These are phyloP conservation scores for Periophthalmus modestus DNA, from an alignment of 2,113 vertebrate genomes.

Conservation along the genomic window DNA sequence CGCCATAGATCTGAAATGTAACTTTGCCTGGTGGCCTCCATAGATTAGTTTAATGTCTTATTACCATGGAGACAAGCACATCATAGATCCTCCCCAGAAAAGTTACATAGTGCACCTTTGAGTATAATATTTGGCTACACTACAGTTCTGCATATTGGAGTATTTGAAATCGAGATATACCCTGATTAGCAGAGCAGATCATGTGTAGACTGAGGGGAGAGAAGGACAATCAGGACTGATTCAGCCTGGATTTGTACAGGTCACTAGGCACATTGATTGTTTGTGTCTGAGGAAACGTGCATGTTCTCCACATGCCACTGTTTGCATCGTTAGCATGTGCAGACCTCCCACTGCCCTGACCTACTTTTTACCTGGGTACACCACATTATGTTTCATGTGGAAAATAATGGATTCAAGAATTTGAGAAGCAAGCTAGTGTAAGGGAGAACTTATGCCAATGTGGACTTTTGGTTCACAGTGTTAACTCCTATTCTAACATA, in stretches of 20 bases:
- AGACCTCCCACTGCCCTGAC: conserved; percentile 53
- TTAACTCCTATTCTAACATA: too few relatives aligned
- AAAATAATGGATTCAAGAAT: conserved; percentile 34
- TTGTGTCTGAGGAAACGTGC: conserved; percentile 28
- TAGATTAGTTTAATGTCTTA: too few relatives aligned
- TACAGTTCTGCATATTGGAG: too few relatives aligned
- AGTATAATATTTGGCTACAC: too few relatives aligned
- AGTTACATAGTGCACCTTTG: too few relatives aligned
- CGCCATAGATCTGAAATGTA: too few relatives aligned
- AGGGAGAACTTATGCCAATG: not conserved
- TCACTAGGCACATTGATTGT: conserved; percentile 28
- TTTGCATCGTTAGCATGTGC: conserved; percentile 30
- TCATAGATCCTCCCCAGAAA: too few relatives aligned
- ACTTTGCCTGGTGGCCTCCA: too few relatives aligned
- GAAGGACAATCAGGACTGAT: not conserved
- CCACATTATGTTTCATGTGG: conserved; percentile 39
- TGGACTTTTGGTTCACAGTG: too few relatives aligned
- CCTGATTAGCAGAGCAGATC: not conserved
- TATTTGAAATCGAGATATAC: too few relatives aligned
- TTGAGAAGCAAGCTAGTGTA: not conserved
- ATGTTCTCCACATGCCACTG: conserved; percentile 36
- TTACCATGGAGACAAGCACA: too few relatives aligned
- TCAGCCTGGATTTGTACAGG: conserved; percentile 2
- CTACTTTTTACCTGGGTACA: conserved; percentile 55
- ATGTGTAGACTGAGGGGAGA: not conserved